These are phyloP conservation scores for Meteorus sp. DNA, from an alignment of 1,140 invertebrate genomes.

Conservation along the genomic window DNA sequence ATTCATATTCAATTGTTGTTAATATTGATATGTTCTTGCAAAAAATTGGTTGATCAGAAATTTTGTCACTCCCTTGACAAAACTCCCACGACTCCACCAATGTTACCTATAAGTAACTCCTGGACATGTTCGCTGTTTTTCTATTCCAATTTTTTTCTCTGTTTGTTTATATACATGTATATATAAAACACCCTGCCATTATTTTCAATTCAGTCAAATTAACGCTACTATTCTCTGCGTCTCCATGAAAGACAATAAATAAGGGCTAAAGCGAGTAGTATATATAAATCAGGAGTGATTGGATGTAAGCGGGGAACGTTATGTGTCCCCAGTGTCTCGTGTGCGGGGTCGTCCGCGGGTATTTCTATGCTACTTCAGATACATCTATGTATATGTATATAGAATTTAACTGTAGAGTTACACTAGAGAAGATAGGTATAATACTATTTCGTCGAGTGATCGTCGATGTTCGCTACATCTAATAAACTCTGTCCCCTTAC, in stretches of 20 bases:
- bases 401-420: conserved; percentile 22
- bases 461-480: background rate
- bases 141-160: conserved; percentile 33
- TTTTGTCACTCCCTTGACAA: too few species aligned
- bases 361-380: conserved; percentile 36
- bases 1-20: too few species aligned
- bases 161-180: conserved; percentile 10
- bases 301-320: conserved; percentile 60
- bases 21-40: too few species aligned
- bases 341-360: conserved; percentile 50
- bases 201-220: conserved; percentile 60
- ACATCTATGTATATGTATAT: conserved; percentile 26
- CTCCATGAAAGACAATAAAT: conserved; percentile 56
- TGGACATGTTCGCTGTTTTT: too few species aligned
- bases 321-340: conserved; percentile 60
- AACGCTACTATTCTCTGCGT: conserved; percentile 54
- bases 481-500: conserved; percentile 8
- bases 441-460: background rate
- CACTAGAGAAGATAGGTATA: background rate
- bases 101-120: too few species aligned
- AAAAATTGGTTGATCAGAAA: too few species aligned
- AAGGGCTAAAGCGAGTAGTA: conserved; percentile 59
- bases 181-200: conserved; percentile 37
- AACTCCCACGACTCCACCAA: too few species aligned
- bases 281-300: conserved; percentile 62